Base-by-base conservation (phyloP, 2,888 invertebrate species). In the Drosophila vallismaia region DNA sequence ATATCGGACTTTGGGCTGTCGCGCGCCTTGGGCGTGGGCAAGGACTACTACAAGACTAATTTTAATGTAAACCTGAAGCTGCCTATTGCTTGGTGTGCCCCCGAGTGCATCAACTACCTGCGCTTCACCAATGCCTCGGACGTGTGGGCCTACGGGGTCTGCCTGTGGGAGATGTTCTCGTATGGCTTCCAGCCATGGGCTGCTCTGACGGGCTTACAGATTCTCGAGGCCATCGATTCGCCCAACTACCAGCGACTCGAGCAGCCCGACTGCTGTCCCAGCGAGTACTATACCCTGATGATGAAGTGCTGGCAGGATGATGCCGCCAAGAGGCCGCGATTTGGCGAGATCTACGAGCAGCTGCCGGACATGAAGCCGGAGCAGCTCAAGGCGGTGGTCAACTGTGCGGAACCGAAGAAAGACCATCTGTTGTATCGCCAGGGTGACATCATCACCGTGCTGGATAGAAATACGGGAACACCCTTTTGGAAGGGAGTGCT, bases 141-240 rank as follows among this genome's bases (percentile, higher is more conserved):
- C 90, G 98, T 99, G 0, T 99, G 99, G 99, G 98, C 99, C 0
- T 99, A 96, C 91, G 99, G 97, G 3, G 97, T 99, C 0, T 98
- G 98, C n/a, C 93, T 99, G 0, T 99, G 99, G 99, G 99, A 99
- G 92, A 97, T 99, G 97, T 99, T 99, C 91, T 97, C 98, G 0
- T 99, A 99, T 89, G 99, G 99, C 0, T 97, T 98, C 90, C 98
- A 99, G 91, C 99, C 99, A 0, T 99, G 99, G 99, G 97, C 97
- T 0, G 98, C 97, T 0, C 93, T 97, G 54, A 98, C 97, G 0
- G 97, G 97, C 0, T 96, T 97, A 76, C 97, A 98, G 92, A 99
- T 99, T 77, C 92, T 99, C 4, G 98, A 98, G 91, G 97, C 98
- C 4, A 98, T 99, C 64, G 99, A 99, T 92, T 95, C 96, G 68